Evolutionary conservation across 2,113 vertebrate species (phyloP).

Genomic region (Herpetotheres cachinnans): DNA sequence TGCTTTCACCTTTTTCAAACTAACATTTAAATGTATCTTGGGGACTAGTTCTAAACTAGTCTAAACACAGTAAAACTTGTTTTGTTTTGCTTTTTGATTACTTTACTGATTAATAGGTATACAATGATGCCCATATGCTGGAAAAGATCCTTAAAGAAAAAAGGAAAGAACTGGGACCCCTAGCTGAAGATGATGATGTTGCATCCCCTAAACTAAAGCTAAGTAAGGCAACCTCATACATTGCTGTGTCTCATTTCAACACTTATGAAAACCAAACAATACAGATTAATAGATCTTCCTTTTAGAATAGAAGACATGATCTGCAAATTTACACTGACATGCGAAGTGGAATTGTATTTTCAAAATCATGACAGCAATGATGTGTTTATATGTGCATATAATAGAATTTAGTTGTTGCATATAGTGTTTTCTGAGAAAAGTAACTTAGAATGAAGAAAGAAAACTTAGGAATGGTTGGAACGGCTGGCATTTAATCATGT

Average conservation of each 20-base stretch:
- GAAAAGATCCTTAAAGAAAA: slow-evolving; percentile 96
- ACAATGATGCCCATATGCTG: slow-evolving; percentile 94
- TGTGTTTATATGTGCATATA: not conserved
- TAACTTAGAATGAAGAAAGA: not conserved
- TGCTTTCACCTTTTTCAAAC: not conserved
- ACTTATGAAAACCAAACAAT: not conserved
- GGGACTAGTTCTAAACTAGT: not conserved
- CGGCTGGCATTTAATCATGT: not conserved
- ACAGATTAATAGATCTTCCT: not conserved
- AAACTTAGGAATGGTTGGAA: not conserved
- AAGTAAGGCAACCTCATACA: slow-evolving; percentile 76
- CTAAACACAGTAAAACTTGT: not conserved
- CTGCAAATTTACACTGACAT: not conserved
- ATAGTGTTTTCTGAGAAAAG: not conserved
- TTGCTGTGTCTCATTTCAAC: not conserved
- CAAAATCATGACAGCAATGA: not conserved
- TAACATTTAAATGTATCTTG: not conserved
- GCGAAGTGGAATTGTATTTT: not conserved
- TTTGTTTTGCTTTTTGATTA: slow-evolving; percentile 12
- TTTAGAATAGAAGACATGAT: not conserved
- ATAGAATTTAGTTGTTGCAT: not conserved
- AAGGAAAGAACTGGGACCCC: slow-evolving; percentile 89
- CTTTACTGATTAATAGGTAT: slow-evolving; percentile 81
- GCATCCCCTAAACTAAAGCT: slow-evolving; percentile 96
- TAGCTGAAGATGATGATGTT: slow-evolving; percentile 92